Evolutionary conservation across 2,888 invertebrate species (phyloP), one percentile per base, ranked within the genome.

Genomic region (Hirtodrosophila trivittata): DNA sequence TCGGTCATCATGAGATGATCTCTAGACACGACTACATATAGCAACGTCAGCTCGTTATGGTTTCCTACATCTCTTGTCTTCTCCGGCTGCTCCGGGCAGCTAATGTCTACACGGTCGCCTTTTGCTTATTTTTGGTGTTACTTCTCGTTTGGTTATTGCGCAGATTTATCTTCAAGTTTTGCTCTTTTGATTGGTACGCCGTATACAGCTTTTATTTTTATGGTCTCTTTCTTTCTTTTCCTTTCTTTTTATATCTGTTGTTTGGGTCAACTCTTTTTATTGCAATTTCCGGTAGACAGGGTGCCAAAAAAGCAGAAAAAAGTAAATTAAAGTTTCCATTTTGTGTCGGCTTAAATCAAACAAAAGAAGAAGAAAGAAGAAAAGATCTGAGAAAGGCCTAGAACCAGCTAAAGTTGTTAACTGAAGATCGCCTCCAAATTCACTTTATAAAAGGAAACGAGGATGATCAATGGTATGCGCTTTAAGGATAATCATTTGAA

Each of bases 21-120:
- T 82, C 49, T 56, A 51, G 57, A 25, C 56, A 62, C 59, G 37
- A 42, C 59, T 42, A 50, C 33, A 57, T 65, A 47, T 45, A 58
- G 75, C 75, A 75, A 57, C 71, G 38, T 41, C 35, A 56, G 75
- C 77, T 77, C 75, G 86, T 78, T 78, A 78, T 86, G 66, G 68
- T 72, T 83, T 80, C 76, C 84, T 59, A 63, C 70, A 76, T 60
- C n/a, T n/a, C n/a, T n/a, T n/a, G n/a, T n/a, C n/a, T n/a, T n/a
- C n/a, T n/a, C 37, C 35, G 41, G 39, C 39, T 47, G 41, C 16
- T 38, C 32, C 10, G 28, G 25, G 63, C 13, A 3, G 32, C 14
- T 42, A 54, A 49, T 37, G 57, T 60, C 43, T 51, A 50, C 59
- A 60, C 75, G 59, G 42, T 77, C 59, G 41, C 56, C 71, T 54